phyloP scores from a whole-genome alignment of 2,797 vertebrate genomes.

The Galago senegalensis region DNA sequence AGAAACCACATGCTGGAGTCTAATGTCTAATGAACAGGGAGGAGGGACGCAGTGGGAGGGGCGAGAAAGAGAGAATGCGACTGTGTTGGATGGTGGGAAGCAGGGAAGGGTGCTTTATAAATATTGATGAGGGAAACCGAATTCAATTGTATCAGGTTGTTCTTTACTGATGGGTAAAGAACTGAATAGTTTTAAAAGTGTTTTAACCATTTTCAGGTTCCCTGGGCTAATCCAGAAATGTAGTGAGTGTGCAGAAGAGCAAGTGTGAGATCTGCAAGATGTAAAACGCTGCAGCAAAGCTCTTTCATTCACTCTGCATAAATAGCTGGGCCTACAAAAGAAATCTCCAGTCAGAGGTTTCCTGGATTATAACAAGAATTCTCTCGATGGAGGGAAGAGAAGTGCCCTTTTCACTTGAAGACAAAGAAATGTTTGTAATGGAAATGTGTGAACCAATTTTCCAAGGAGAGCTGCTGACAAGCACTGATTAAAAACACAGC shows the following conservation, averaged over 20 bases:
- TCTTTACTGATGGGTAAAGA: slow-evolving; percentile 61
- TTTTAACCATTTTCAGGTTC: slow-evolving; percentile 60
- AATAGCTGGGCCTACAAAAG: slow-evolving; percentile 44
- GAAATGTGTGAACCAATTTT: slow-evolving; percentile 72
- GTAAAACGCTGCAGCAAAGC: neutral
- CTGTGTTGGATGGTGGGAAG: neutral
- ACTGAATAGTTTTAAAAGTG: neutral
- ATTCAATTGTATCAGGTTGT: slow-evolving; percentile 36
- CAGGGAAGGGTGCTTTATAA: slow-evolving; percentile 27
- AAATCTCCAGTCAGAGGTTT: slow-evolving; percentile 44
- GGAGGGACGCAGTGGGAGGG: too few species aligned
- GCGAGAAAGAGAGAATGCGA: neutral
- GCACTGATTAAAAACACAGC: slow-evolving; percentile 9
- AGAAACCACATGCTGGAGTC: neutral
- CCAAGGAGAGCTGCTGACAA: slow-evolving; percentile 52
- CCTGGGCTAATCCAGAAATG: neutral
- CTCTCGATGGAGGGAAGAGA: slow-evolving; percentile 52
- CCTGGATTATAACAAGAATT: slow-evolving; percentile 53
- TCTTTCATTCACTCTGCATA: slow-evolving; percentile 1
- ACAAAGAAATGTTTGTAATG: slow-evolving; percentile 78
- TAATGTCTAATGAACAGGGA: neutral
- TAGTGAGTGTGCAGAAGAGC: neutral
- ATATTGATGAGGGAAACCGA: slow-evolving; percentile 70
- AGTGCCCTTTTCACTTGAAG: slow-evolving; percentile 71
- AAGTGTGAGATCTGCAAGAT: neutral